Percentiles rank a stretch among this genome's conserved stretches.
Evolutionary conservation across 2,113 vertebrate species (phyloP).

Genomic region (Mirounga angustirostris): DNA sequence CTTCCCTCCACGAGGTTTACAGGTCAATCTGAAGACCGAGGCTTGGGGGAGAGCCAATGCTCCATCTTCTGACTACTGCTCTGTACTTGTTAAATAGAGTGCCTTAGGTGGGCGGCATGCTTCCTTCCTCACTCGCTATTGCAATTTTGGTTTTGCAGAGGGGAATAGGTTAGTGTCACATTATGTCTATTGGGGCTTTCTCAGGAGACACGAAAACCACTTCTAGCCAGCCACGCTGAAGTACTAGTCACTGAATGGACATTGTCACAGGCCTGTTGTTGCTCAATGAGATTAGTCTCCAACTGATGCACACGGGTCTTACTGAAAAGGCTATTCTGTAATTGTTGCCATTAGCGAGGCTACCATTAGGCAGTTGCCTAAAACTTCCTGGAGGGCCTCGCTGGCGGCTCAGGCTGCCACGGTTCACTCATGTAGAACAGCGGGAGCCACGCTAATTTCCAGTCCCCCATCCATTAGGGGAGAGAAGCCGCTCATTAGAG

Average conservation of each 20-base stretch:
- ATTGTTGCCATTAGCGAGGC: constrained; percentile 57
- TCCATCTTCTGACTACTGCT: background rate
- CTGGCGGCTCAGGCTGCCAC: background rate
- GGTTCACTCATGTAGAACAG: constrained; percentile 62
- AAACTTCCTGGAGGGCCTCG: constrained; percentile 53
- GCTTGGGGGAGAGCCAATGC: accelerated
- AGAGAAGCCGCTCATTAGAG: constrained; percentile 75
- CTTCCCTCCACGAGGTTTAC: background rate
- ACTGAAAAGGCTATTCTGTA: constrained; percentile 54
- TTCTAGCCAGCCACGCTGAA: background rate
- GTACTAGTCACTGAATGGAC: background rate
- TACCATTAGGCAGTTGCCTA: constrained; percentile 21
- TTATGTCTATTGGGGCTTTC: background rate
- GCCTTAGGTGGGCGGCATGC: background rate
- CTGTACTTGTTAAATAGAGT: background rate
- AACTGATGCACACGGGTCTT: background rate
- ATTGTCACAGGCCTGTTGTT: background rate
- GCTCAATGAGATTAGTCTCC: constrained; percentile 62
- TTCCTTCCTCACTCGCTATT: background rate
- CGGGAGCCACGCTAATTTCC: constrained; percentile 50
- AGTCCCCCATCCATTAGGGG: constrained; percentile 59
- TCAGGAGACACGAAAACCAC: background rate
- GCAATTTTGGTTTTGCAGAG: background rate
- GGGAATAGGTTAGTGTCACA: background rate
- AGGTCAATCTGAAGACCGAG: background rate